Conservation (phyloP, 2,888 invertebrate species). For the Dynastes tityus region DNA sequence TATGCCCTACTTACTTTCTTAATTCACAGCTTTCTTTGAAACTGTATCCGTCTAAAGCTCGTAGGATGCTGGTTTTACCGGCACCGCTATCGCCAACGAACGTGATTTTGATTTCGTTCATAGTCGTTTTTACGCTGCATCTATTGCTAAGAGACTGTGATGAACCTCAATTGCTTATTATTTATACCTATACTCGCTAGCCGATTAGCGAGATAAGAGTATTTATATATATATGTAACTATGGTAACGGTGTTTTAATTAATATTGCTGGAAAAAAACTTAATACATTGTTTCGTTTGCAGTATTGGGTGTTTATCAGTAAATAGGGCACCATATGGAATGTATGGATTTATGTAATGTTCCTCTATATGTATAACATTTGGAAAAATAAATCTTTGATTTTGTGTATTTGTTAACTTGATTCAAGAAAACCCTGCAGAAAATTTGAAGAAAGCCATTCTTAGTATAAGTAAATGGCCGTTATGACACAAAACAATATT, state of each 20-base stretch:
- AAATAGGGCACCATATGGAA: no score
- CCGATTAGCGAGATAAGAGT: not conserved
- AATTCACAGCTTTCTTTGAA: conserved; percentile 89
- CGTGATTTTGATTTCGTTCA: conserved; percentile 78
- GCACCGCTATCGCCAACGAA: conserved; percentile 90
- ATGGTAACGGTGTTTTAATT: not conserved
- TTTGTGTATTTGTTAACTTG: no score
- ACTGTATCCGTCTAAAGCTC: conserved; percentile 84
- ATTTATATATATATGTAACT: not conserved
- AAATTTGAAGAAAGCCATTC: no score
- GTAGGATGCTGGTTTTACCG: conserved; percentile 88
- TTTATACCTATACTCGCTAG: not conserved
- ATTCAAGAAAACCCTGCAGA: no score
- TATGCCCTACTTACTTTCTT: conserved; percentile 79
- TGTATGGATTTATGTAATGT: no score
- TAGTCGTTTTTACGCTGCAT: conserved; percentile 59
- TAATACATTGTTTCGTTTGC: no score
- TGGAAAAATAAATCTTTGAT: no score
- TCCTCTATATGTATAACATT: no score
- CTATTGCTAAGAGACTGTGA: not conserved
- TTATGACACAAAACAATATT: no score
- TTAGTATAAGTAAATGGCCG: no score
- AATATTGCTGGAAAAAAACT: no score
- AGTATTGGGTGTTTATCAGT: no score
- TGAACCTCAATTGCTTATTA: not conserved